Base-by-base conservation (phyloP, 1,140 invertebrate species). In the Heliconius congener region DNA sequence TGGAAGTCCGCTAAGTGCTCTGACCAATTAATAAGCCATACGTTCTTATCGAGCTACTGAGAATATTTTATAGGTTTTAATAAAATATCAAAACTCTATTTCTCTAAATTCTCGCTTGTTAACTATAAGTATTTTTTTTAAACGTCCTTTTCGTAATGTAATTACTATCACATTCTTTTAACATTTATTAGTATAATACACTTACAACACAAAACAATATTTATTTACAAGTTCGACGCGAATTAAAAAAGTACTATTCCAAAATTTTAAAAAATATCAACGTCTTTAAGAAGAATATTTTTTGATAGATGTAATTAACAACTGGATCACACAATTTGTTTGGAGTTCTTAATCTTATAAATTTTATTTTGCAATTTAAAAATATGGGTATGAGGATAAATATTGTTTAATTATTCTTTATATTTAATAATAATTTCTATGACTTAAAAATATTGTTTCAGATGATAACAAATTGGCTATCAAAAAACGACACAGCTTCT, bases 401-500 rank as follows among this genome's bases (percentile, higher is more conserved):
- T 11, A 46, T 46, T 46, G 13, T 46, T 27, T 27, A 66, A 3
- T 66, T 16, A 0, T 27, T 13, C 3, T 2, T 66, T 66, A 30
- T 30, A 66, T 27, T 4, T 3, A 27, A 27, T 30, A 3, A 73
- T 27, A 6, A 9, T 46, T 73, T 73, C 4, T 46, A 16, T 74
- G 8, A 11, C 3, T 8, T 18, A 50, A 60, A 78, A 30, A 66
- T 30, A 66, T 66, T 66, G 8, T 71, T 74, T 74, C 23, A 79
- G 78, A 50, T 42, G n/a, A 79, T 6, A 23, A 66, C 42, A 23
- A 46, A 70, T 8, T 19, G 16, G 37, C 46, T 71, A 66, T 79
- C 4, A 83, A 85, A 74, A 74, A 78, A 1, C 73, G 82, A 60
- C 84, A 84, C 66, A 91, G 87, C 39, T 87, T 79, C 74, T 85